Evolutionary conservation across 2,113 vertebrate genomes (phyloP).

Genomic region (Bos indicus): DNA sequence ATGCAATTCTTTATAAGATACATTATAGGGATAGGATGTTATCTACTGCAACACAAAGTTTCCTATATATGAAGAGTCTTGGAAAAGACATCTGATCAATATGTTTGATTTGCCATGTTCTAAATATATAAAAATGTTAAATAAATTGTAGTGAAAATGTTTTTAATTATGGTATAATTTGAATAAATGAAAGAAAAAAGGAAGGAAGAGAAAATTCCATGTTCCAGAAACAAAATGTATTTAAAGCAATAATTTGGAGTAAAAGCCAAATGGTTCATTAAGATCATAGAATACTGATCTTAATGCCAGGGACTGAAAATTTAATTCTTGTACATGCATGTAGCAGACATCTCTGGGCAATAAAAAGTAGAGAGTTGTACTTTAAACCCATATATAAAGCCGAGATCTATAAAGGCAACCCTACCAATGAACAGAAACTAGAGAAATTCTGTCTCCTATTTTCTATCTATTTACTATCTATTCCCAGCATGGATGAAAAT

Average conservation of each 20-base stretch:
- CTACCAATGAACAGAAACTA: not conserved
- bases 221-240: not conserved
- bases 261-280: not conserved
- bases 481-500: not conserved
- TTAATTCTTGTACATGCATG: not conserved
- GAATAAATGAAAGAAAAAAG: not conserved
- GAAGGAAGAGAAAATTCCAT: not conserved
- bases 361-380: not conserved
- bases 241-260: not conserved
- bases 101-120: not conserved
- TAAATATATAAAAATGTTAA: not conserved
- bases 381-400: not conserved
- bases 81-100: not conserved
- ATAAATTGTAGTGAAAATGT: not conserved
- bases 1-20: not conserved
- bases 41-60: not conserved
- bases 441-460: not conserved
- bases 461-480: not conserved
- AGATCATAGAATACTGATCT: not conserved
- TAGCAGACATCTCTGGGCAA: not conserved
- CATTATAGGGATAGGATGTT: not conserved
- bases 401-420: not conserved
- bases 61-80: not conserved
- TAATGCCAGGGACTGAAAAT: not conserved
- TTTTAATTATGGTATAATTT: not conserved